A percentile compares a stretch with the other conserved stretches of the same genome.
Evolutionary conservation across 2,888 invertebrate species (phyloP).

Genomic region (Ganaspis brasiliensis): DNA sequence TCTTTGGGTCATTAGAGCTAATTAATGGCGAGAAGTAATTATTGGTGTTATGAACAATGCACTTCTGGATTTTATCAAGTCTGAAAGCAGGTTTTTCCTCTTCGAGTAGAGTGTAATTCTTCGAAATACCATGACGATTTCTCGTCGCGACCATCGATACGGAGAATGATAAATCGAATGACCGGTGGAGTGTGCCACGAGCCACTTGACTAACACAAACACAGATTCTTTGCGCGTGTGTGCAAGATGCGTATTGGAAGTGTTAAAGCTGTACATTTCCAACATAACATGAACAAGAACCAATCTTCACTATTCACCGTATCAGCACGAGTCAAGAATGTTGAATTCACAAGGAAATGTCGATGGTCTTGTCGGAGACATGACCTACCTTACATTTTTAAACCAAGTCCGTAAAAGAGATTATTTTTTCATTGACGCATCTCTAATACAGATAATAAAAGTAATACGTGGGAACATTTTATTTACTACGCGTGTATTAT

Average conservation of each 20-base stretch:
- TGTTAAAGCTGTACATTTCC: slow-evolving; percentile 14
- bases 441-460: slow-evolving; percentile 13
- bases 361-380: slow-evolving; percentile 22
- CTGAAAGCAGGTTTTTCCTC: slow-evolving; percentile 6
- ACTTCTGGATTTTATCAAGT: neutral
- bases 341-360: slow-evolving; percentile 13
- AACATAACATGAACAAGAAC: slow-evolving; percentile 2
- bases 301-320: slow-evolving; percentile 17
- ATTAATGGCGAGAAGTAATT: neutral
- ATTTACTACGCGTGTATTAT: no score
- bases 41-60: slow-evolving; percentile 17
- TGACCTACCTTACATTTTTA: slow-evolving; percentile 13
- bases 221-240: neutral
- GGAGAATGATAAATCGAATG: slow-evolving; percentile 9
- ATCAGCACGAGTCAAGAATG: neutral
- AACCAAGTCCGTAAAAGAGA: slow-evolving; percentile 11
- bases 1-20: neutral
- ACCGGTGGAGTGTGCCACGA: slow-evolving; percentile 16
- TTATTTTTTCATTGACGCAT: slow-evolving; percentile 7
- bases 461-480: slow-evolving; percentile 4
- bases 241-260: neutral
- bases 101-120: neutral
- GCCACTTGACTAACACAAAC: slow-evolving; percentile 2
- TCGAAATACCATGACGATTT: slow-evolving; percentile 8
- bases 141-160: slow-evolving; percentile 11